Percentiles rank a stretch among this genome's conserved stretches.
Evolutionary conservation across 2,888 invertebrate species (phyloP).

Genomic region (Ormia ochracea): DNA sequence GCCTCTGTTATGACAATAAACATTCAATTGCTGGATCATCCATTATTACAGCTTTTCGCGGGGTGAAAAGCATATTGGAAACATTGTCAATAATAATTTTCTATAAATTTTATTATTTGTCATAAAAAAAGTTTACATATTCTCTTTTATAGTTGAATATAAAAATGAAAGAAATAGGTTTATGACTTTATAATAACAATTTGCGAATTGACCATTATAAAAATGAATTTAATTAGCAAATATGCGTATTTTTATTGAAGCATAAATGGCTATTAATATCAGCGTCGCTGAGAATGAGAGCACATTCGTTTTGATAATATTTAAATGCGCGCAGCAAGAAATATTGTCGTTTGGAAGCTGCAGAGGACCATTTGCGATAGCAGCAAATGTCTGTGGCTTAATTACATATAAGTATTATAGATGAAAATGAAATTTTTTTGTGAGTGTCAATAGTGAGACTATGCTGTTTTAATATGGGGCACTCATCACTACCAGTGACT

Average conservation of each 20-base stretch:
- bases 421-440: too few species aligned
- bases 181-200: constrained; percentile 31
- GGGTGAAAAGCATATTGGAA: background rate
- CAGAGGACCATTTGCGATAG: too few species aligned
- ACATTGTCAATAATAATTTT: background rate
- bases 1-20: constrained; percentile 45
- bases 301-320: too few species aligned
- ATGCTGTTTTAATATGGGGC: too few species aligned
- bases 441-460: too few species aligned
- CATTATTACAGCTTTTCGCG: background rate
- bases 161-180: constrained; percentile 32
- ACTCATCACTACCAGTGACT: too few species aligned
- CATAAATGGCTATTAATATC: background rate
- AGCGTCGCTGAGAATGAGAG: background rate
- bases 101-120: constrained; percentile 24
- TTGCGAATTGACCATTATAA: background rate
- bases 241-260: background rate
- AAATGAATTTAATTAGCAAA: background rate
- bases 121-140: constrained; percentile 19
- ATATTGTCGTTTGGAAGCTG: too few species aligned
- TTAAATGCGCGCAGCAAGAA: too few species aligned
- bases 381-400: too few species aligned
- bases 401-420: too few species aligned
- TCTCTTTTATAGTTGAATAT: constrained; percentile 11
- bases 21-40: constrained; percentile 52